Conservation (phyloP, 2,797 vertebrate species). For the Numenius phaeopus region DNA sequence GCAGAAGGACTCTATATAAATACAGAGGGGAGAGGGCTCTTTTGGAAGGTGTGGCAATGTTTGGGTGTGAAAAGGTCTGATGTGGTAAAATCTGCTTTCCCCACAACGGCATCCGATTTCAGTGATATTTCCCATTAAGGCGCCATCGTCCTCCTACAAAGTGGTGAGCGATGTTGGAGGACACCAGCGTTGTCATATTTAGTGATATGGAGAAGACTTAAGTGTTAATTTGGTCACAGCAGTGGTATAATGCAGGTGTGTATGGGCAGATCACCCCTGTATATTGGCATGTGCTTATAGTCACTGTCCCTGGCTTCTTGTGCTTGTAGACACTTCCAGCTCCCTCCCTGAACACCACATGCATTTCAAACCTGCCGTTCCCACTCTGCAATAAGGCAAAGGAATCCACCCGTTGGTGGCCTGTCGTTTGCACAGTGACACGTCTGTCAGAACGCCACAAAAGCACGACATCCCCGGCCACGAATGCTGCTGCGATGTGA, state of each 20-base stretch:
- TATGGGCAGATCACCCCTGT: not conserved
- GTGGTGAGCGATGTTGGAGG: not conserved
- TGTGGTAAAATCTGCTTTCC: not conserved
- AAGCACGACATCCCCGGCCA: not conserved
- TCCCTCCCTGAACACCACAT: not conserved
- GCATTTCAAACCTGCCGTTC: not conserved
- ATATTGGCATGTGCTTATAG: accelerated
- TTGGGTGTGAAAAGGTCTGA: not conserved
- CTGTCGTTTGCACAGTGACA: not conserved
- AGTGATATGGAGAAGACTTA: not conserved
- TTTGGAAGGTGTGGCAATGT: not conserved
- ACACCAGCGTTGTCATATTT: accelerated
- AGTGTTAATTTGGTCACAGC: not conserved
- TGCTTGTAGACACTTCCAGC: not conserved
- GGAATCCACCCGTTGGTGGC: not conserved
- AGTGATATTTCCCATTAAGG: not conserved
- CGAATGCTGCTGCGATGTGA: not conserved
- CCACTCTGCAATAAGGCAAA: not conserved
- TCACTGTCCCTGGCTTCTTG: accelerated
- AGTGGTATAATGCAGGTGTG: not conserved
- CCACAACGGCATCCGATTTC: not conserved
- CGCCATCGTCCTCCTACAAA: not conserved
- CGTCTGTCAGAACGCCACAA: not conserved
- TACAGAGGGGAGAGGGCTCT: not conserved
- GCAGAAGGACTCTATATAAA: not conserved